Evolutionary conservation across 1,140 invertebrate genomes (phyloP).

Genomic region (Lordiphosa collinella): DNA sequence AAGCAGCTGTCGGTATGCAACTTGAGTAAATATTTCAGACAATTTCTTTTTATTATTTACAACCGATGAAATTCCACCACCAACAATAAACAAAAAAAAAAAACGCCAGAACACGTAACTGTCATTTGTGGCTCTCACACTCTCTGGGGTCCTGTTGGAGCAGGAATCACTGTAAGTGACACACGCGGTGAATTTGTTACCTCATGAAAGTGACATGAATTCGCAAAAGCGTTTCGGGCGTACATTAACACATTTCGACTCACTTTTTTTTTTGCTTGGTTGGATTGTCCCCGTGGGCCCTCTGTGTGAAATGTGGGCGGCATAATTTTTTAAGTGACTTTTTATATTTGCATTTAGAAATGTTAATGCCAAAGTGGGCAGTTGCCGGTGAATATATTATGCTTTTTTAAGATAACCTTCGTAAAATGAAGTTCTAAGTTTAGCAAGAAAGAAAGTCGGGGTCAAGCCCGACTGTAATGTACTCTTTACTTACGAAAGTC

Average conservation of each 20-base stretch:
- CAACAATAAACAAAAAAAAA: no score
- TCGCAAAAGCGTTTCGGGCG: slow-evolving; percentile 59
- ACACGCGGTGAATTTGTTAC: slow-evolving; percentile 62
- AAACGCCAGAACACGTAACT: slow-evolving; percentile 46
- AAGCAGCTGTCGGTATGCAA: slow-evolving; percentile 35
- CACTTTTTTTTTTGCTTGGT: slow-evolving; percentile 19
- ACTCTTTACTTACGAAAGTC: no score
- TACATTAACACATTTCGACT: slow-evolving; percentile 63
- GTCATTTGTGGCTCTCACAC: slow-evolving; percentile 45
- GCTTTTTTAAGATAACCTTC: neutral
- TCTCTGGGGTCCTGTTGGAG: slow-evolving; percentile 12
- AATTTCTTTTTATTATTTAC: slow-evolving; percentile 18
- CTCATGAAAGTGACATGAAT: slow-evolving; percentile 71
- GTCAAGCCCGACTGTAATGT: no score
- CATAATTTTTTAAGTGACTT: slow-evolving; percentile 72
- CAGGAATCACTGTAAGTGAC: slow-evolving; percentile 55
- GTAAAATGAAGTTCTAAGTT: no score
- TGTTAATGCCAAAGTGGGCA: slow-evolving; percentile 48
- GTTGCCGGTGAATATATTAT: slow-evolving; percentile 51
- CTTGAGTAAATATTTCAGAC: slow-evolving; percentile 26
- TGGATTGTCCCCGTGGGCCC: slow-evolving; percentile 18
- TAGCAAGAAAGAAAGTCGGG: no score
- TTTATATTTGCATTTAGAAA: slow-evolving; percentile 68
- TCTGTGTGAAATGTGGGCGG: slow-evolving; percentile 35
- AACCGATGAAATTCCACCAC: slow-evolving; percentile 4